Evolutionary conservation across 2,797 vertebrate genomes (phyloP).

Genomic region (Sebastolobus alascanus): DNA sequence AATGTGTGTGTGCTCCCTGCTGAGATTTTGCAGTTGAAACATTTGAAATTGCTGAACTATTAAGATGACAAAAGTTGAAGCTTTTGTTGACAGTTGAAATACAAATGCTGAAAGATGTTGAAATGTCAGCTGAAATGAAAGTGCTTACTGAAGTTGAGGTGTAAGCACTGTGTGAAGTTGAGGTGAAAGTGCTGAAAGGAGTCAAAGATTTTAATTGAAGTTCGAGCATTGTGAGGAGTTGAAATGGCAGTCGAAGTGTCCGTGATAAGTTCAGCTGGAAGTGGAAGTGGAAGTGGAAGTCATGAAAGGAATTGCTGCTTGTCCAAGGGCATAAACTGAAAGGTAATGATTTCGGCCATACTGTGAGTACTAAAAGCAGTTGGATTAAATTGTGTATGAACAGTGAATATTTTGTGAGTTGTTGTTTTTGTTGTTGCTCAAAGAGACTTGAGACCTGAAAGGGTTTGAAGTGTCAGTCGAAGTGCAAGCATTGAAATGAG

Average conservation of each 20-base stretch:
- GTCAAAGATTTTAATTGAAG: not conserved
- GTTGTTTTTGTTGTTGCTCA: not conserved
- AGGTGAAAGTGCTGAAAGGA: not conserved
- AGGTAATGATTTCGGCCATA: not conserved
- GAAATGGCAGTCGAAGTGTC: not conserved
- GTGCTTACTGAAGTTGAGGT: not conserved
- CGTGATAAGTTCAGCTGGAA: not conserved
- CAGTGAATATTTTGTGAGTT: not conserved
- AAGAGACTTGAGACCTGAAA: not conserved
- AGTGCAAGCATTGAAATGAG: not conserved
- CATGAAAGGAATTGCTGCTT: not conserved
- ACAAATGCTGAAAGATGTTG: not conserved
- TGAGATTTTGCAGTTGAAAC: not conserved
- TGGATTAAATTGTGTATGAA: not conserved
- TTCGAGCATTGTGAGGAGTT: not conserved
- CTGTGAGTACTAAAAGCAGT: not conserved
- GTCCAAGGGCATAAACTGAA: not conserved
- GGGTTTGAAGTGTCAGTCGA: too few species aligned
- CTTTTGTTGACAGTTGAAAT: not conserved
- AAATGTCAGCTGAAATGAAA: not conserved
- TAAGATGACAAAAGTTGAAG: not conserved
- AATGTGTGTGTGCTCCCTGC: not conserved
- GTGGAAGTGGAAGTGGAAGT: not conserved
- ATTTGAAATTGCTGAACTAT: not conserved
- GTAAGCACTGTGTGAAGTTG: not conserved